Evolutionary conservation across 37 sponge, comb jelly and placozoan species (phyloP), one percentile per base, ranked within the genome.

Genomic region (Trichoplax adhaerens): DNA sequence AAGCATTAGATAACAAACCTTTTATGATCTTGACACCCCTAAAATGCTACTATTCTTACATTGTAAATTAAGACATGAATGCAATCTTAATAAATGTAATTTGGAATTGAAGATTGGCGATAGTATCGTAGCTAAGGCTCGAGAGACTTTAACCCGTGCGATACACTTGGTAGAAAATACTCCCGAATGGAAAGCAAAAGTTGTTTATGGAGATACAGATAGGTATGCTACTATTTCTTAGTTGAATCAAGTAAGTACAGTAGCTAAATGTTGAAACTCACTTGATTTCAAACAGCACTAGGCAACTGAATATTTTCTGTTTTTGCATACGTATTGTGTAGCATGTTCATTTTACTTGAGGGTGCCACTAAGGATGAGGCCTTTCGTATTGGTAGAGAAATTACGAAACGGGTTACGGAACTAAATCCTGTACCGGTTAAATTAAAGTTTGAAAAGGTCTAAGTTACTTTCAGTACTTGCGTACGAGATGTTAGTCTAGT

Each of bases 131-230:
- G 63, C 78, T 49, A 95, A 95, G 58, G 97, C 81, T 1, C 65
- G 97, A 51, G 91, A 95, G 68, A 95, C 97, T 0, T 71, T 95
- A 58, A 84, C 90, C 55, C 66, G 78, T 58, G 88, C 97, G 52
- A 95, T 95, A n/a, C 68, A 85, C n/a, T 55, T 95, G 55, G 88
- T 95, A 48, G 70, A 85, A 53, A 56, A 74, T 49, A 85, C 87
- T 48, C 73, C 84, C 48, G 68, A 85, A 69, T 95, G 91, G 97
- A 62, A 72, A 57, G 97, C 72, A 0, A 74, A 77, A 53, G 97
- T 95, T 2, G 85, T 95, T 6, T 95, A 95, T 81, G 97, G 97
- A 47, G 97, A 90, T 76, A 95, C 97, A 29, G 97, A 95, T 72
- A 88, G 84, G 84, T 80, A 4, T 2, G 70, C 7, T 47, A 8